Percentiles rank a stretch among this genome's conserved stretches.
These are phyloP conservation scores for Melanaphis sacchari DNA, from an alignment of 1,140 invertebrate species.

Conservation along the genomic window DNA sequence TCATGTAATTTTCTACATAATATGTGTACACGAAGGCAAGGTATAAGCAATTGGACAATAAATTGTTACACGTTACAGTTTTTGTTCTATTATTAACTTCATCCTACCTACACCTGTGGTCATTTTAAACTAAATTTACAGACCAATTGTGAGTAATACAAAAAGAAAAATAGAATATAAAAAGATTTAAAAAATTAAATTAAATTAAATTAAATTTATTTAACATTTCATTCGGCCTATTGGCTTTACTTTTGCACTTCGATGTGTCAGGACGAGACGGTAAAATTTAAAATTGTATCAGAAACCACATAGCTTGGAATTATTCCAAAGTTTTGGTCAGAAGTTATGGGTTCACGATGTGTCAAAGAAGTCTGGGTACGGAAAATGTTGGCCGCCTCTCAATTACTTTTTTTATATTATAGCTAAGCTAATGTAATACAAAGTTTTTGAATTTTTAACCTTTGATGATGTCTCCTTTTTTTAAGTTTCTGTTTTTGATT, in stretches of 20 bases:
- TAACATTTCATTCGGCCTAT: not conserved
- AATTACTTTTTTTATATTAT: conserved; percentile 34
- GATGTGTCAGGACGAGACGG: conserved; percentile 19
- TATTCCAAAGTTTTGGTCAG: conserved; percentile 8
- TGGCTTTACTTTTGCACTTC: not conserved
- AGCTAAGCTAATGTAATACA: conserved; percentile 1
- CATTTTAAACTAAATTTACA: not conserved
- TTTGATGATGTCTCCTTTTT: conserved; percentile 23
- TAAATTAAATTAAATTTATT: too few relatives aligned
- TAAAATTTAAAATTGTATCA: conserved; percentile 26
- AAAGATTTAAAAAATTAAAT: conserved; percentile 7
- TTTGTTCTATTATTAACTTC: not conserved
- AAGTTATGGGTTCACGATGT: conserved; percentile 26
- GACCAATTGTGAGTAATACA: not conserved
- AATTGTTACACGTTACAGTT: not conserved
- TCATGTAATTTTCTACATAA: not conserved
- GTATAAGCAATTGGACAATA: not conserved
- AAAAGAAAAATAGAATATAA: not conserved
- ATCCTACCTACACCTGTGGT: not conserved
- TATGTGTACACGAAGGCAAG: not conserved
- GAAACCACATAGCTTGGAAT: conserved; percentile 40
- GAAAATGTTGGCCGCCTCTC: conserved; percentile 32
- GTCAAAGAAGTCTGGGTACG: conserved; percentile 32
- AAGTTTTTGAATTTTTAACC: conserved; percentile 43
- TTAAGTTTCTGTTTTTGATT: conserved; percentile 16